A percentile compares a stretch with the other conserved stretches of the same genome.
phyloP scores from a whole-genome alignment of 1,140 invertebrate species.

The Drosophila kanapiae region DNA sequence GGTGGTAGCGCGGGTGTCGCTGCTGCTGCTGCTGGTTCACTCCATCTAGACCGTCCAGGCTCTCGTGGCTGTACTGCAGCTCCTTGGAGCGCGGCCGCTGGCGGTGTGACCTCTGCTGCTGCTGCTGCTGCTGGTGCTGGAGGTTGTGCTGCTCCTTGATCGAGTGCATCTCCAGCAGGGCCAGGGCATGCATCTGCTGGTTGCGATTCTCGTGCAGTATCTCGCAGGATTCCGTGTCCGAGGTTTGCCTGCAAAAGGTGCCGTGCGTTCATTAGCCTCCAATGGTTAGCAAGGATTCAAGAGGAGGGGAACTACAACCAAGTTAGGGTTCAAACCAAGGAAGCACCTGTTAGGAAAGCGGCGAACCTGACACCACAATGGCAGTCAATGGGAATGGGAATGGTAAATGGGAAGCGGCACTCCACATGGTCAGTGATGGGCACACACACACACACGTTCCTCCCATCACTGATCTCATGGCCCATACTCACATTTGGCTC shows the following conservation, averaged over 20 bases:
- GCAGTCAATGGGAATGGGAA: slow-evolving; percentile 19
- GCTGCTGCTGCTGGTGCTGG: slow-evolving; percentile 48
- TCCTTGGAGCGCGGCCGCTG: slow-evolving; percentile 80
- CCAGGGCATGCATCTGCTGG: slow-evolving; percentile 72
- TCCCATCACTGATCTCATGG: slow-evolving; percentile 21
- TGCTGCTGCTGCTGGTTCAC: slow-evolving; percentile 44
- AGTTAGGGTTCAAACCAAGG: slow-evolving; percentile 1
- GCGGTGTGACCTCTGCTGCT: slow-evolving; percentile 63
- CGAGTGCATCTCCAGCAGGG: slow-evolving; percentile 66
- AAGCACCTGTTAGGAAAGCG: slow-evolving; percentile 24
- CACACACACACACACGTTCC: not conserved
- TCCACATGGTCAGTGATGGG: slow-evolving; percentile 20
- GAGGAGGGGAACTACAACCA: not conserved
- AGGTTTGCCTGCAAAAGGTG: slow-evolving; percentile 76
- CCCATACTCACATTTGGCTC: slow-evolving; percentile 83
- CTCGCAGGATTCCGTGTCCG: slow-evolving; percentile 84
- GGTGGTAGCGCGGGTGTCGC: slow-evolving; percentile 63
- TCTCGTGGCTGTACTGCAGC: slow-evolving; percentile 78
- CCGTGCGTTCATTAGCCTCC: too few species aligned
- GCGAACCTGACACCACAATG: slow-evolving; percentile 32
- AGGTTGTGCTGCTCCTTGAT: slow-evolving; percentile 40
- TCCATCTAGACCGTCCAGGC: slow-evolving; percentile 67
- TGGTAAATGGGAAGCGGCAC: slow-evolving; percentile 10
- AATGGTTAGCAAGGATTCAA: not conserved
- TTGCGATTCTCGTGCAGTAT: slow-evolving; percentile 81